Conservation (phyloP, 1,140 invertebrate species). For the Papilio dardanus region DNA sequence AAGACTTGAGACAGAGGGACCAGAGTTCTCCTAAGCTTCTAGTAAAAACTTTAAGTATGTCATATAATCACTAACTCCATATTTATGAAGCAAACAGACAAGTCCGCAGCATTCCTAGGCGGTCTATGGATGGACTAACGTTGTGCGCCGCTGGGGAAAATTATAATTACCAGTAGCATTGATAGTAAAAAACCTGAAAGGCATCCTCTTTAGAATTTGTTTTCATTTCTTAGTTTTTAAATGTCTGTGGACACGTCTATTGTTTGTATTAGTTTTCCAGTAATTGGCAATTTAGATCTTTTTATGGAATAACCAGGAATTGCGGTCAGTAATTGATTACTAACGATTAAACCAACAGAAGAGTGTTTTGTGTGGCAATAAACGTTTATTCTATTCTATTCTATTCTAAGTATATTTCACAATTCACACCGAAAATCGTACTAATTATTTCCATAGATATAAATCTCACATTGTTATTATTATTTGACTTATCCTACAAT, state of each 20-base stretch:
- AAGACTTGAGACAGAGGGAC: not conserved
- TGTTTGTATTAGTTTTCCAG: conserved; percentile 15
- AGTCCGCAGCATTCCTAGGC: conserved; percentile 67
- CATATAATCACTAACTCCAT: conserved; percentile 71
- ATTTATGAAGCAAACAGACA: conserved; percentile 64
- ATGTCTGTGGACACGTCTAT: conserved; percentile 9
- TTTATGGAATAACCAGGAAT: not conserved
- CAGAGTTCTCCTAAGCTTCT: not conserved
- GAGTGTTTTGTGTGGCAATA: too few species aligned
- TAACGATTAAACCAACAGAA: too few species aligned
- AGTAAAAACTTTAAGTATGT: conserved; percentile 57
- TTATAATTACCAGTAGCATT: conserved; percentile 45
- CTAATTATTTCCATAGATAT: not conserved
- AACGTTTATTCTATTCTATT: too few species aligned
- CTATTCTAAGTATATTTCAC: too few species aligned
- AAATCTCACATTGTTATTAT: not conserved
- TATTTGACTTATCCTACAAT: not conserved
- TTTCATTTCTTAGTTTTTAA: not conserved
- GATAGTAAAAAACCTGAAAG: conserved; percentile 40
- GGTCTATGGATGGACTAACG: conserved; percentile 42
- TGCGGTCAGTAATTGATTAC: not conserved
- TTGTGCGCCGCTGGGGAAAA: conserved; percentile 46
- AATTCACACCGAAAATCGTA: too few species aligned
- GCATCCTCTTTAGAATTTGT: conserved; percentile 7
- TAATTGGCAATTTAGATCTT: not conserved